Evolutionary conservation across 2,113 vertebrate genomes (phyloP), one percentile per base, ranked within the genome.

Genomic region (Gadus macrocephalus): DNA sequence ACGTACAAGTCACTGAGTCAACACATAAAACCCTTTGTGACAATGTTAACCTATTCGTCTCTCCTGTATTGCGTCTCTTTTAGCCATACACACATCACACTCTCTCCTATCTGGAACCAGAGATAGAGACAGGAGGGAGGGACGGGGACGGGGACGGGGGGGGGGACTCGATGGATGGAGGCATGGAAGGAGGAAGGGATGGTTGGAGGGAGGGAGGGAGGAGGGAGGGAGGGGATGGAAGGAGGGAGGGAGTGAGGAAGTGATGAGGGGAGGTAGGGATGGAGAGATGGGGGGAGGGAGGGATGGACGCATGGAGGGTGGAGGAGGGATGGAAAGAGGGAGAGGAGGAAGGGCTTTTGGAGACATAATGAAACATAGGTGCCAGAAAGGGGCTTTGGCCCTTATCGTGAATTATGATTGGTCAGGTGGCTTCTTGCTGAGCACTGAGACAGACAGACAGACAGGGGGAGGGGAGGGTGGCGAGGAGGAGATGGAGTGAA

Each of bases 401-500:
- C 85, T 82, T 83, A 73, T 19, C 8, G n/a, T 64, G 67, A 75
- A 73, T 20, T 63, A 72, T 42, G 78, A 78, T 73, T 73, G 75
- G 80, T 79, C 72, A 75, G 64, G 68, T 55, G 49, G 64, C 53
- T 68, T 14, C 42, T 49, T 49, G 58, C 62, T 8, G 12, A 56
- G 35, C 66, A 59, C 64, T 68, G 66, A 74, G 70, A 66, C 64
- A 68, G 73, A 19, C 64, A 68, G 73, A 19, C 67, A 28, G 75
- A 63, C 70, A 53, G 66, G 15, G 69, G 8, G 20, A 7, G 59
- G 53, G 19, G 35, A 55, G 68, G 69, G 58, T 5, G 27, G 17
- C 20, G 20, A 60, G 49, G 27, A 64, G 55, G 66, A 28, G 25
- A 64, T 56, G 19, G 35, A 55, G 59, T 20, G 58, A 49, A 9